These are phyloP conservation scores for Tanytarsus gracilentus DNA, from an alignment of 2,888 invertebrate genomes.

Conservation along the genomic window DNA sequence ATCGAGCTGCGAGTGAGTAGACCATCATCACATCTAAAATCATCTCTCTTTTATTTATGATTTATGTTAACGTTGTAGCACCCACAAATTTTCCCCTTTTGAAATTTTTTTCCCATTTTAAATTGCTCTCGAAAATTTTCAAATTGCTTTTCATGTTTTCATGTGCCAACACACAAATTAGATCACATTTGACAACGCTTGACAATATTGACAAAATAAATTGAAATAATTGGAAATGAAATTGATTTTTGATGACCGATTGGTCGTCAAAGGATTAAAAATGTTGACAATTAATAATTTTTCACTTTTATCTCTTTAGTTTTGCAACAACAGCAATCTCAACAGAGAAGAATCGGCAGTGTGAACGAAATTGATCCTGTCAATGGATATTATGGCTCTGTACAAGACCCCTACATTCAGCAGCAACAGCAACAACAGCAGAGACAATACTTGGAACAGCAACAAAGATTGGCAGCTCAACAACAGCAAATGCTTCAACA, in stretches of 20 bases:
- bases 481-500: constrained; percentile 35
- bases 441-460: constrained; percentile 25
- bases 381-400: constrained; percentile 74
- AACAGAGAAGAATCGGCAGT: constrained; percentile 69
- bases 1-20: constrained; percentile 54
- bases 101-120: too few relatives aligned
- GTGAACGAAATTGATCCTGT: constrained; percentile 92
- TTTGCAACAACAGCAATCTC: constrained; percentile 40
- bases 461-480: constrained; percentile 10
- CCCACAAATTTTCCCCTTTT: too few relatives aligned
- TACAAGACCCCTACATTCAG: constrained; percentile 37
- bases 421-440: constrained; percentile 34
- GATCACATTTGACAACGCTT: too few relatives aligned
- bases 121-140: too few relatives aligned
- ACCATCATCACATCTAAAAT: neutral
- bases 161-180: too few relatives aligned
- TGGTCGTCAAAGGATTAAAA: too few relatives aligned
- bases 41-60: neutral
- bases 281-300: neutral
- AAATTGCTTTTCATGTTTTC: too few relatives aligned
- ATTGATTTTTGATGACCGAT: too few relatives aligned
- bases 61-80: too few relatives aligned
- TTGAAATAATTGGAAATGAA: too few relatives aligned
- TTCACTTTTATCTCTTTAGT: neutral
- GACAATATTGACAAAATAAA: too few relatives aligned